Percentiles rank a stretch among this genome's conserved stretches.
phyloP scores from a whole-genome alignment of 2,888 invertebrate species.

The Pheosia gnoma region DNA sequence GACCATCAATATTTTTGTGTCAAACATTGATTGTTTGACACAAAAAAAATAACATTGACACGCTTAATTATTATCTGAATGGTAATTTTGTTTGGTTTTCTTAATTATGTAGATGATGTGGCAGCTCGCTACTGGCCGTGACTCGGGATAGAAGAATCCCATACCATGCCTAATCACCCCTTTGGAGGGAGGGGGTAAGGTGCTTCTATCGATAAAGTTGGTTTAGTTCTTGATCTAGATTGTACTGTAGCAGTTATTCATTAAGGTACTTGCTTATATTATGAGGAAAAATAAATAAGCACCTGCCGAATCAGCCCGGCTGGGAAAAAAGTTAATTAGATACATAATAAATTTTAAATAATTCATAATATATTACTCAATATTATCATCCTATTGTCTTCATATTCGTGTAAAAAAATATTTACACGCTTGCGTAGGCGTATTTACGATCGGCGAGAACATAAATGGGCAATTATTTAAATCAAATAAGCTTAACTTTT shows the following conservation, averaged over 20 bases:
- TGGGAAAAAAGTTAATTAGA: too few species aligned
- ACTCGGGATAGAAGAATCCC: too few species aligned
- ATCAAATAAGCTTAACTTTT: conserved; percentile 19
- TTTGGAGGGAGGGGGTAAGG: too few species aligned
- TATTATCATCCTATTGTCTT: not conserved
- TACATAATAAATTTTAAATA: not conserved
- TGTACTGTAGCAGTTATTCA: too few species aligned
- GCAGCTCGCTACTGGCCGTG: too few species aligned
- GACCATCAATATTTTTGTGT: conserved; percentile 6
- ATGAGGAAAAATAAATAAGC: too few species aligned
- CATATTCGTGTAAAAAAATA: conserved; percentile 3
- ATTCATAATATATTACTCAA: not conserved
- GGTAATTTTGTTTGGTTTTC: too few species aligned
- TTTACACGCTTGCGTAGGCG: conserved; percentile 21
- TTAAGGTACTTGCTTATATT: too few species aligned
- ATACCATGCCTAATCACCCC: too few species aligned
- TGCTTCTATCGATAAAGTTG: too few species aligned
- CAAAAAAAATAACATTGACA: conserved; percentile 4
- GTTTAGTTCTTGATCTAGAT: too few species aligned
- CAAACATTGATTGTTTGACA: not conserved
- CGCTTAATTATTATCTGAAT: not conserved
- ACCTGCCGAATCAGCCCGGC: too few species aligned
- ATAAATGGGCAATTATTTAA: conserved; percentile 31
- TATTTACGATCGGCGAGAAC: conserved; percentile 25
- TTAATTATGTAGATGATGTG: not conserved